phyloP scores from a whole-genome alignment of 2,888 invertebrate species.

The Dilophus febrilis region DNA sequence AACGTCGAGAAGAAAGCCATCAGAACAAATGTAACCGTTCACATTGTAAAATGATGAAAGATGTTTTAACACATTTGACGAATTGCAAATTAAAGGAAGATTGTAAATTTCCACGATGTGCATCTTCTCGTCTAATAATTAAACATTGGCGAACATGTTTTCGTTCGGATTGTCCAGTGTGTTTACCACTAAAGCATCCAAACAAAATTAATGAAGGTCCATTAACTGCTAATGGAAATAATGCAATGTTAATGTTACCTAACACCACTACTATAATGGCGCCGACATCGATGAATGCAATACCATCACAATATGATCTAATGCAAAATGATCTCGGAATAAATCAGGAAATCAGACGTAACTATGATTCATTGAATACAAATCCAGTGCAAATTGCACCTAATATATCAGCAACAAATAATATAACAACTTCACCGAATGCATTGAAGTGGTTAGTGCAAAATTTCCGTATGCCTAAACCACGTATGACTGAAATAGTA shows the following conservation, averaged over 20 bases:
- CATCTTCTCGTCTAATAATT: slow-evolving; percentile 95
- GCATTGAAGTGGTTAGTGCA: slow-evolving; percentile 13
- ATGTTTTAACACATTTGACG: slow-evolving; percentile 95
- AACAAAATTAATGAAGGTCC: slow-evolving; percentile 45
- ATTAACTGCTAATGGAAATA: slow-evolving; percentile 16
- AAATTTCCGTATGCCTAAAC: slow-evolving; percentile 14
- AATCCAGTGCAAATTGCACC: slow-evolving; percentile 15
- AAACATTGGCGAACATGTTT: slow-evolving; percentile 98
- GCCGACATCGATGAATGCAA: slow-evolving; percentile 17
- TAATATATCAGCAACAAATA: slow-evolving; percentile 17
- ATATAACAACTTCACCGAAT: slow-evolving; percentile 17
- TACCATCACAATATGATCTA: slow-evolving; percentile 21
- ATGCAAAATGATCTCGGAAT: slow-evolving; percentile 5
- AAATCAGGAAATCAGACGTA: slow-evolving; percentile 6
- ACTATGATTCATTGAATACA: slow-evolving; percentile 11
- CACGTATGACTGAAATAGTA: slow-evolving; percentile 10
- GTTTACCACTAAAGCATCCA: slow-evolving; percentile 89
- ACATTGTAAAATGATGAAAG: slow-evolving; percentile 99
- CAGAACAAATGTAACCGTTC: slow-evolving; percentile 66
- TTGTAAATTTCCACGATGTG: slow-evolving; percentile 90
- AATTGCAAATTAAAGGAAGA: slow-evolving; percentile 82
- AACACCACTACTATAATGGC: slow-evolving; percentile 17
- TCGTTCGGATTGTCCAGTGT: slow-evolving; percentile 91
- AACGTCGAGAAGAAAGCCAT: slow-evolving; percentile 64
- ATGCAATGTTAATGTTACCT: slow-evolving; percentile 6